A percentile compares a stretch with the other conserved stretches of the same genome.
phyloP scores from a whole-genome alignment of 2,113 vertebrate species.

The Vulpes ferrilata region DNA sequence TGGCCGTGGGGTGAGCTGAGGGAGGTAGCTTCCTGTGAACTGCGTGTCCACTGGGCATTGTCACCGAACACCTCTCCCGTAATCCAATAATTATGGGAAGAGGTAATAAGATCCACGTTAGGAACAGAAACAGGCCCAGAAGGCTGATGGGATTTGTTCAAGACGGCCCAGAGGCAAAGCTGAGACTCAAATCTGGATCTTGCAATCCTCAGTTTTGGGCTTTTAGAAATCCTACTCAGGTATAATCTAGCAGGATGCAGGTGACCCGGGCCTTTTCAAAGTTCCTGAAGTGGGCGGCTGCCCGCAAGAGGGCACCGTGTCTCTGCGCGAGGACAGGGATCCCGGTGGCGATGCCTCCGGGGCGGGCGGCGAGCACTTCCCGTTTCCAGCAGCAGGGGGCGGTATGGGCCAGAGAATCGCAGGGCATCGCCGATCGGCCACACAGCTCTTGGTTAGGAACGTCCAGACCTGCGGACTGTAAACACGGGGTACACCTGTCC shows the following conservation, averaged over 20 bases:
- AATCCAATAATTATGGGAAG: neutral
- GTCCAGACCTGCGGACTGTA: neutral
- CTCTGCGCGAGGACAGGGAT: accelerated
- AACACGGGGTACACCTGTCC: too few relatives aligned
- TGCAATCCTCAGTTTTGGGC: neutral
- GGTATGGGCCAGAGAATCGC: neutral
- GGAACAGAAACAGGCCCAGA: neutral
- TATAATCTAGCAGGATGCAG: neutral
- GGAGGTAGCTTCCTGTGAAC: neutral
- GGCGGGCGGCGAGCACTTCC: neutral
- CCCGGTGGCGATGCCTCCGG: accelerated
- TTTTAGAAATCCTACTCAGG: neutral
- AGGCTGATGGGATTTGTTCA: neutral
- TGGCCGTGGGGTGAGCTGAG: accelerated
- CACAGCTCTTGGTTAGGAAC: accelerated
- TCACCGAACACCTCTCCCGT: neutral
- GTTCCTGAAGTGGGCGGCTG: neutral
- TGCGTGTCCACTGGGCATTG: neutral
- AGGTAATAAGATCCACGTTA: too few relatives aligned
- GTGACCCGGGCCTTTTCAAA: neutral
- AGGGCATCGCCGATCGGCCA: accelerated
- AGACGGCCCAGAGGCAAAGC: neutral
- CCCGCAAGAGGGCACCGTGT: neutral
- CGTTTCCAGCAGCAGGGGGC: constrained; percentile 59
- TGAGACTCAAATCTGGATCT: neutral